A percentile compares a stretch with the other conserved stretches of the same genome.
These are phyloP conservation scores for Eupristina koningsbergeri DNA, from an alignment of 1,140 invertebrate genomes.

Conservation along the genomic window DNA sequence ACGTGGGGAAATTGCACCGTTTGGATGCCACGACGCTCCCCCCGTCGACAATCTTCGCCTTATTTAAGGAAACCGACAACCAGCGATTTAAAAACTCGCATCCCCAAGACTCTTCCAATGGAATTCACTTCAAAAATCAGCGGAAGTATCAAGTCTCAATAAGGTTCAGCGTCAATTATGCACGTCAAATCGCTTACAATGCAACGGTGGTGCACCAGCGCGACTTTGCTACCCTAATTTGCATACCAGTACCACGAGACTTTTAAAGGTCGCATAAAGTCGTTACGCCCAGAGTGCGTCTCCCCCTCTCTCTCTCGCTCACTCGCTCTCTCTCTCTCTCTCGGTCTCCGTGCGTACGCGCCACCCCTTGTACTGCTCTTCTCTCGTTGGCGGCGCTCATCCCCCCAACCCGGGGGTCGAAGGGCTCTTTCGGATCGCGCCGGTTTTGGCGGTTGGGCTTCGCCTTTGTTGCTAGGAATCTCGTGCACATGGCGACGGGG, in stretches of 20 bases:
- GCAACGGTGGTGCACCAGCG: neutral
- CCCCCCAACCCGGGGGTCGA: neutral
- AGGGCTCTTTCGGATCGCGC: neutral
- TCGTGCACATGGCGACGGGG: neutral
- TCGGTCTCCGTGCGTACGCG: no score
- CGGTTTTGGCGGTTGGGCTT: constrained; percentile 29
- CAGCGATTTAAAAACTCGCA: no score
- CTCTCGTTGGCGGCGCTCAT: constrained; percentile 36
- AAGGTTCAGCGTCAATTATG: no score
- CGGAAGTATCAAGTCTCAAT: no score
- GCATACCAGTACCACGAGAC: neutral
- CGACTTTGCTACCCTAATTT: neutral
- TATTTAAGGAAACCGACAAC: no score
- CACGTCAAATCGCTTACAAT: no score
- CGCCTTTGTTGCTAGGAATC: neutral
- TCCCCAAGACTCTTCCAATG: no score
- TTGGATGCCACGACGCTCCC: no score
- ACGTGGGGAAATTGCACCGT: no score
- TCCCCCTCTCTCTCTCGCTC: constrained; percentile 2
- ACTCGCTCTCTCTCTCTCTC: constrained; percentile 17
- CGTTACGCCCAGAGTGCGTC: constrained; percentile 32
- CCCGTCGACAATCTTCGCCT: no score
- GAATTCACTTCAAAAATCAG: no score
- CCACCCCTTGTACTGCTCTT: neutral
- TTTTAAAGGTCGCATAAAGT: constrained; percentile 31